Conservation (phyloP, 2,113 vertebrate species). For the Pangasianodon gigas region DNA sequence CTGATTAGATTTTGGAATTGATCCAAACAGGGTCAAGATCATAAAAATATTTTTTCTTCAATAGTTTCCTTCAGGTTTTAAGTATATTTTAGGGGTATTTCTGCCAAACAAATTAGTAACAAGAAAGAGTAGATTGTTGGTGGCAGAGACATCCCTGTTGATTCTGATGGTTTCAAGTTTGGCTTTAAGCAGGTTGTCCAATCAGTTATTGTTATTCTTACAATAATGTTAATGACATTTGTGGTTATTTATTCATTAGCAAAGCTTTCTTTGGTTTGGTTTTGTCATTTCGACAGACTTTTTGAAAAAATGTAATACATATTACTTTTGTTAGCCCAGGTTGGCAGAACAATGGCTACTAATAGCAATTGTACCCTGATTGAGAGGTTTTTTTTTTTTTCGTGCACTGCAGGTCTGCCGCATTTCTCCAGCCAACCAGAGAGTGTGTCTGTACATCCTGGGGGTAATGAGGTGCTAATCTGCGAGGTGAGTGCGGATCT, state of each 20-base stretch:
- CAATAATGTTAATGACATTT: background rate
- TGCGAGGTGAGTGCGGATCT: constrained; percentile 88
- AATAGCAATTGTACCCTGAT: background rate
- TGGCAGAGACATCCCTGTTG: background rate
- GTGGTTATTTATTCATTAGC: background rate
- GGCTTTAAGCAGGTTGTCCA: background rate
- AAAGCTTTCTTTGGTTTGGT: background rate
- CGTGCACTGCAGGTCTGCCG: constrained; percentile 78
- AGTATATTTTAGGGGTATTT: background rate
- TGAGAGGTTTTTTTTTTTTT: background rate
- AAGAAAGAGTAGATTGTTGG: background rate
- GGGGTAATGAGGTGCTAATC: constrained; percentile 79
- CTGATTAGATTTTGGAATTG: background rate
- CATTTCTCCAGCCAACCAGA: constrained; percentile 86
- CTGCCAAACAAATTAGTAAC: background rate
- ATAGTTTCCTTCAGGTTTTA: background rate
- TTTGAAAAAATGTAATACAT: background rate
- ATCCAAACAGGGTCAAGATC: background rate
- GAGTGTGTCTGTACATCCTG: constrained; percentile 67
- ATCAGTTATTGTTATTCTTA: background rate
- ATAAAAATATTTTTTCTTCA: background rate
- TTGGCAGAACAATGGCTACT: background rate
- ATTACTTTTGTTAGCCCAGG: background rate
- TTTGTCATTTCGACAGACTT: background rate
- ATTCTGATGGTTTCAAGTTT: background rate